Percentiles rank a stretch among this genome's conserved stretches.
phyloP scores from a whole-genome alignment of 2,888 invertebrate genomes.

The Amiota communis region DNA sequence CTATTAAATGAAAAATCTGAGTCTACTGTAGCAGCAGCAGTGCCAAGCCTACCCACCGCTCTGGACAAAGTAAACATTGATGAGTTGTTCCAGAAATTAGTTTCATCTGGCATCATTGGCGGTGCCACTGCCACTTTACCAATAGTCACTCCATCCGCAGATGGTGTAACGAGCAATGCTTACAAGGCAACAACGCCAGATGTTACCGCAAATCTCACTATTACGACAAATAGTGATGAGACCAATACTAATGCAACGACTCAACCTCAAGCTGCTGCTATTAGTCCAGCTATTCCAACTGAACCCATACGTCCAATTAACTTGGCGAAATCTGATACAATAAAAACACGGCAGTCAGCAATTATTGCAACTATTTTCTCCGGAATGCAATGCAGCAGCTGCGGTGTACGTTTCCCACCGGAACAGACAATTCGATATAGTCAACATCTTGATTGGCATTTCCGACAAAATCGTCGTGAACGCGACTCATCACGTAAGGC shows the following conservation, averaged over 20 bases:
- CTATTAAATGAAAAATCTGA: not conserved
- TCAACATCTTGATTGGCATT: constrained; percentile 99
- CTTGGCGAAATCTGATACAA: constrained; percentile 80
- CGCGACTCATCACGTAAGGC: constrained; percentile 89
- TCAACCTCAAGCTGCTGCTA: constrained; percentile 13
- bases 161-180: constrained; percentile 20
- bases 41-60: constrained; percentile 56
- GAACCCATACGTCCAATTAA: constrained; percentile 78
- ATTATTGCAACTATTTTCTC: constrained; percentile 83
- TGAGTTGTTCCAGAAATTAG: constrained; percentile 88
- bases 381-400: constrained; percentile 97
- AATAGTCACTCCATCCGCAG: constrained; percentile 26
- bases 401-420: constrained; percentile 94
- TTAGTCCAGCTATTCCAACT: constrained; percentile 26
- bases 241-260: not conserved
- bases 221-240: not conserved
- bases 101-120: constrained; percentile 86
- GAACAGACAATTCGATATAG: constrained; percentile 92
- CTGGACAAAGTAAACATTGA: constrained; percentile 78
- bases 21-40: constrained; percentile 26
- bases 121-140: constrained; percentile 40
- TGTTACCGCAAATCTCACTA: constrained; percentile 5
- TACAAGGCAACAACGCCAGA: constrained; percentile 33
- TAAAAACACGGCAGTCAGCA: constrained; percentile 83
- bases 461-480: constrained; percentile 91